Base-by-base conservation (phyloP, 2,888 invertebrate species). In the Phortica magna region DNA sequence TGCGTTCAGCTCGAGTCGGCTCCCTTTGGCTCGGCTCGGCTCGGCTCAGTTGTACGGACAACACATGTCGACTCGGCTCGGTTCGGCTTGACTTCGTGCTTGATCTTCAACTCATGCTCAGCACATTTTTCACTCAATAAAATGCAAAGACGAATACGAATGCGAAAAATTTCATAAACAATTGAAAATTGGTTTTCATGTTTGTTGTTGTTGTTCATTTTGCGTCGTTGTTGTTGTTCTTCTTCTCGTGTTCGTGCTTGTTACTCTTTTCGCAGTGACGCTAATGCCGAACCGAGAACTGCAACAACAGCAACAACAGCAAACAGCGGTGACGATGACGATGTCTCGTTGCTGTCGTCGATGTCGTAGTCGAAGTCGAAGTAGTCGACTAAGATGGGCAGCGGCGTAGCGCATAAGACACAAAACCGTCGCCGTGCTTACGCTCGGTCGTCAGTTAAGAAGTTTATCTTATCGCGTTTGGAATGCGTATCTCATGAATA, bases 401-500 rank as follows among this genome's bases (percentile, higher is more conserved):
- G 31, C 3, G 14, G 48, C 48, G 9, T 14, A 48, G 14, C 48
- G 48, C 42, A 67, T 31, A 71, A 71, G 31, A 55, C 55, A 71
- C 53, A 53, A 65, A 65, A 53, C 53, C 42, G 70, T 12, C 55
- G 61, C 53, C 19, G 42, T 75, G 41, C 55, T 70, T 77, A 68
- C 75, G 65, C 67, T 79, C 42, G 43, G 39, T 39, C 76, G 73
- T 78, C 75, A 80, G 77, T 78, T 77, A 77, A 77, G 77, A 80
- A 78, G 76, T 81, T 81, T 80, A 79, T 79, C 81, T 83, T 81
- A 82, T 82, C 80, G 79, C 74, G 73, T 75, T 73, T 68, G 72
- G 78, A 75, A 73, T 79, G 79, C 77, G 80, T 81, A 78, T 71
- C 70, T 68, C 67, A 65, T 68, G 19, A 61, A 48, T 48, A 48